A percentile compares a stretch with the other conserved stretches of the same genome.
These are phyloP conservation scores for Lamproptera curius DNA, from an alignment of 2,888 invertebrate genomes.

Conservation along the genomic window DNA sequence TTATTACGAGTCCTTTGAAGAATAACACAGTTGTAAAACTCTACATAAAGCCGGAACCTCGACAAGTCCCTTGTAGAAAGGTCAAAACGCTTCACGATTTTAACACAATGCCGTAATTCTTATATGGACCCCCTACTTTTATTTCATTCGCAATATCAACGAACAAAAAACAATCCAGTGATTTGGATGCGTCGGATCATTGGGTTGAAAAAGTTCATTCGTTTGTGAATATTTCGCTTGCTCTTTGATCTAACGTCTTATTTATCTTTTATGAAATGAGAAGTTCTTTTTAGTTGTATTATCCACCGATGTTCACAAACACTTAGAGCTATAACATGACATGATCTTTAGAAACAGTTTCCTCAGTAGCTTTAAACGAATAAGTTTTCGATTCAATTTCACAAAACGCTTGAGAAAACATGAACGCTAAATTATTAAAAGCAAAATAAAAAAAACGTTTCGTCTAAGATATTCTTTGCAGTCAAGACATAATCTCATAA, in stretches of 20 bases:
- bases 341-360: no score
- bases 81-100: conserved; percentile 2
- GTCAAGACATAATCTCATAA: no score
- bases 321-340: no score
- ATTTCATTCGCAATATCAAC: conserved; percentile 4
- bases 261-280: conserved; percentile 3
- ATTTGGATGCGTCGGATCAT: conserved; percentile 17
- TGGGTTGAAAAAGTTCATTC: conserved; percentile 21
- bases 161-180: conserved; percentile 12
- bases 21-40: not conserved
- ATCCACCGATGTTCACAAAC: no score
- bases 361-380: no score
- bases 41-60: not conserved
- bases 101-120: not conserved
- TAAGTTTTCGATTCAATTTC: no score
- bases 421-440: no score
- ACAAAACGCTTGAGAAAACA: no score
- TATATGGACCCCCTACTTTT: not conserved
- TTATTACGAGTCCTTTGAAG: no score
- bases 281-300: no score
- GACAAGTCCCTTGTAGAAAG: not conserved
- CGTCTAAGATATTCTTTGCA: no score
- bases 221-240: conserved; percentile 16
- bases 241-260: not conserved
- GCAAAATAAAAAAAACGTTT: no score